Evolutionary conservation across 2,888 invertebrate species (phyloP), one percentile per base, ranked within the genome.

Genomic region (Drosophila pullipes): DNA sequence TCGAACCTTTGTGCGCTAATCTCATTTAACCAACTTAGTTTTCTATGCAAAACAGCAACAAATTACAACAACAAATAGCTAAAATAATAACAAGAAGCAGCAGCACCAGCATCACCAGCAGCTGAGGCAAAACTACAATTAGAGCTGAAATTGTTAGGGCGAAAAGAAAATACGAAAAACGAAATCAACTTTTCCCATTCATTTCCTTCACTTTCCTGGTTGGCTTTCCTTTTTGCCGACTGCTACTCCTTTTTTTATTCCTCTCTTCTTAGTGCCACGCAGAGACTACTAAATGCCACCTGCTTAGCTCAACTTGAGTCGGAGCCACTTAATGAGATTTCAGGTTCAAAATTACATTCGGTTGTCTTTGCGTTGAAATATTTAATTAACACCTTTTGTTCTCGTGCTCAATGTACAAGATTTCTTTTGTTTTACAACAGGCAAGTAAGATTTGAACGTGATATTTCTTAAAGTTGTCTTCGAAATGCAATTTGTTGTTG

Each of bases 301-400:
- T 82, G 82, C 75, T 78, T 75, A 71, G 76, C 70, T 63, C 49
- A 49, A 55, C 69, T 64, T 69, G 31, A 62, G 30, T 31, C 47
- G 16, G 64, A 63, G 72, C 74, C 73, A 82, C 83, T 77, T 88
- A 86, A 87, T 86, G 86, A 85, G 85, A 86, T 88, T 88, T 87
- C 83, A 44, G 52, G 79, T 72, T 83, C 70, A 79, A 81, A 77
- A 82, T 75, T 76, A 75, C 82, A 69, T 78, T 47, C 78, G 70
- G 67, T 55, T 71, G 62, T 69, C 85, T 85, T 81, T 87, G 80
- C 74, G 70, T 68, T 63, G 70, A 86, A 85, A 83, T 85, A 85
- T 87, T 87, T 88, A 88, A 87, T 86, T 82, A 86, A 82, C 82
- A 63, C 78, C 78, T 66, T 76, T 76, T 73, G 78, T 78, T 35